Conservation (phyloP, 2,797 vertebrate species). For the Fistularia commersonii region DNA sequence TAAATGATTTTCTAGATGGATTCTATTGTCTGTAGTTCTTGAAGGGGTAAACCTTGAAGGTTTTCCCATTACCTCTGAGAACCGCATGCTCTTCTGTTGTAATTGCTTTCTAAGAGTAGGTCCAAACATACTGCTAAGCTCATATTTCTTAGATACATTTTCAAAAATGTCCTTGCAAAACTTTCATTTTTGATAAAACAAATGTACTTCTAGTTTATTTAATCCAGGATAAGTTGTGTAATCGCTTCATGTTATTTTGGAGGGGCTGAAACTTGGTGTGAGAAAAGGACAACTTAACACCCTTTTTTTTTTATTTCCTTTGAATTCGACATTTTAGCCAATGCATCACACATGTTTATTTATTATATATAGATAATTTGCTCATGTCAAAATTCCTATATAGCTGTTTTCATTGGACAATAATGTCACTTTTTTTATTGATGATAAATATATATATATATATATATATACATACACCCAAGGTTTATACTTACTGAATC, state of each 20-base stretch:
- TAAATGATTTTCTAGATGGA: constrained; percentile 51
- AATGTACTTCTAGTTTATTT: constrained; percentile 58
- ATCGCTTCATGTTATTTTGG: no score
- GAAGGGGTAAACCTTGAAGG: constrained; percentile 14
- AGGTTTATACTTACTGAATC: constrained; percentile 46
- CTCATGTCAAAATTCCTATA: no score
- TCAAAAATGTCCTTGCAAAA: constrained; percentile 65
- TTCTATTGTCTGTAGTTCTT: constrained; percentile 24
- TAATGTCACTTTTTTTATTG: constrained; percentile 1
- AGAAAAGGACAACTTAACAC: constrained; percentile 1
- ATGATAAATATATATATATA: constrained; percentile 2
- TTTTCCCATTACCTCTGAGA: constrained; percentile 4
- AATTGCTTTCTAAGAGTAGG: constrained; percentile 50
- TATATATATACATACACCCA: not conserved
- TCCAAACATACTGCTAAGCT: constrained; percentile 57
- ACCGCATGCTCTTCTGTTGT: constrained; percentile 28
- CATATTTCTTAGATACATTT: constrained; percentile 72
- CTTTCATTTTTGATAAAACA: constrained; percentile 70
- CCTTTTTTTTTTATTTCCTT: no score
- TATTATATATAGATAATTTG: no score
- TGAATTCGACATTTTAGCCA: no score
- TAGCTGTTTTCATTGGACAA: not conserved
- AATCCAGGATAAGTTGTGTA: constrained; percentile 35
- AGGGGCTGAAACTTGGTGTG: constrained; percentile 1
- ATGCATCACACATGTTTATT: no score